Evolutionary conservation across 2,113 vertebrate species (phyloP).

Genomic region (Phaethornis superciliosus): DNA sequence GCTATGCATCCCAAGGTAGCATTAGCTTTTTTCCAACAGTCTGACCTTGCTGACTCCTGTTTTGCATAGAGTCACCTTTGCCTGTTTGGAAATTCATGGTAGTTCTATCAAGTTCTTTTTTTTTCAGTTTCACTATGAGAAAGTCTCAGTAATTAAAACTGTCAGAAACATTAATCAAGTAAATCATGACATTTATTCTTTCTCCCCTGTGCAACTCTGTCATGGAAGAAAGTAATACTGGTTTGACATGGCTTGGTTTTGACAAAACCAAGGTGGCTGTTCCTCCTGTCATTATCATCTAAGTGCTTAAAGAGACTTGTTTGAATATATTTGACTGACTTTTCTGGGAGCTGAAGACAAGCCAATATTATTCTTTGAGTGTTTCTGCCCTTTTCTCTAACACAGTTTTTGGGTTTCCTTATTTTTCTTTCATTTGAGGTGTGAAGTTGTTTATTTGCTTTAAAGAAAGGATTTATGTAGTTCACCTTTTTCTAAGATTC

Average conservation of each 20-base stretch:
- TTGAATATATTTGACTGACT: background rate
- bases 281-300: background rate
- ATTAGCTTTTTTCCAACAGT: slow-evolving; percentile 12
- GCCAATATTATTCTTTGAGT: background rate
- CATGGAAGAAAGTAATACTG: background rate
- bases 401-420: background rate
- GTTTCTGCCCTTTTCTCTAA: background rate
- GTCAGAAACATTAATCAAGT: background rate
- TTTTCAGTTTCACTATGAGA: background rate
- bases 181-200: background rate
- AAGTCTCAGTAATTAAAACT: background rate
- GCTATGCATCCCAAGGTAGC: background rate
- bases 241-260: background rate
- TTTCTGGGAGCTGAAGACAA: background rate
- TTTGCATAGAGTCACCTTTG: background rate
- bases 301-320: background rate
- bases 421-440: background rate
- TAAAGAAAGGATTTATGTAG: background rate
- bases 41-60: slow-evolving; percentile 23
- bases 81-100: background rate
- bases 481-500: background rate
- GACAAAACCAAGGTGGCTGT: background rate
- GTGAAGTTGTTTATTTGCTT: background rate
- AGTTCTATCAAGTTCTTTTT: background rate
- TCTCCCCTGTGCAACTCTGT: background rate